phyloP scores from a whole-genome alignment of 2,797 vertebrate genomes.

The Steatocranus sp. region DNA sequence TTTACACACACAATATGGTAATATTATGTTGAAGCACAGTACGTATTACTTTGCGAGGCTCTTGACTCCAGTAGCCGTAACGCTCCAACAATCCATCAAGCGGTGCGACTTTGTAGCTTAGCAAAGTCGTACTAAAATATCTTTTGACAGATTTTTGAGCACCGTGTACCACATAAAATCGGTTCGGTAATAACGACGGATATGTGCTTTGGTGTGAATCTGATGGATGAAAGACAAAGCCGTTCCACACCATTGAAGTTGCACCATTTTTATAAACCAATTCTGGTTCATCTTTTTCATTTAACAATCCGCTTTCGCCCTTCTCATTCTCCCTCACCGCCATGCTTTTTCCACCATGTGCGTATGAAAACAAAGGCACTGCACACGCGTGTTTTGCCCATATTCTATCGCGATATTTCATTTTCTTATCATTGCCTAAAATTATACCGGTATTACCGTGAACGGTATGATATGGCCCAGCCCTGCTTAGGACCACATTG shows the following conservation, averaged over 20 bases:
- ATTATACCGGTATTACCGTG: fast-evolving
- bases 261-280: neutral
- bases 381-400: fast-evolving
- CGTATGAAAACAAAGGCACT: neutral
- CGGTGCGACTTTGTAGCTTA: too few relatives aligned
- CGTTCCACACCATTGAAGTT: neutral
- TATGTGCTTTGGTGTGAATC: neutral
- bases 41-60: too few relatives aligned
- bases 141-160: neutral
- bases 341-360: neutral
- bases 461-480: neutral
- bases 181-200: neutral
- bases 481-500: neutral
- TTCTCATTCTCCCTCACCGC: fast-evolving
- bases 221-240: neutral
- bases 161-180: neutral
- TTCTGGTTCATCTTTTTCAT: neutral
- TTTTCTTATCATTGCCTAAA: neutral
- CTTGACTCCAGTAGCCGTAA: too few relatives aligned
- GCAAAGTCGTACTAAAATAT: too few relatives aligned
- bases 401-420: fast-evolving
- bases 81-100: too few relatives aligned
- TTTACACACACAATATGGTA: neutral
- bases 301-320: neutral
- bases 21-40: neutral